Conservation (phyloP, 2,888 invertebrate species). For the Hedychridium roseum region DNA sequence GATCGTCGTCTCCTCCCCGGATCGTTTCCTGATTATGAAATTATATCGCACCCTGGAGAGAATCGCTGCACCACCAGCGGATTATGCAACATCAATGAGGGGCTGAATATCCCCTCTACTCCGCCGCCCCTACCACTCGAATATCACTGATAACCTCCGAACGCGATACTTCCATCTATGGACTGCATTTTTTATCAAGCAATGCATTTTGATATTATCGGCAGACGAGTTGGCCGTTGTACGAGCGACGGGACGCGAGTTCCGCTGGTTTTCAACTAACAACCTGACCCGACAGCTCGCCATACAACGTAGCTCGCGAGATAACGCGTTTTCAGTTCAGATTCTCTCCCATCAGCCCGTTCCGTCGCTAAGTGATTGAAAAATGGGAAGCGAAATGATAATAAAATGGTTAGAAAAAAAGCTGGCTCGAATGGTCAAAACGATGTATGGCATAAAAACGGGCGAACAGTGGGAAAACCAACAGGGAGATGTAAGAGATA, state of each 20-base stretch:
- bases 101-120: too few relatives aligned
- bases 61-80: constrained; percentile 26
- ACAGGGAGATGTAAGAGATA: constrained; percentile 23
- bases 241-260: too few relatives aligned
- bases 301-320: too few relatives aligned
- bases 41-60: constrained; percentile 37
- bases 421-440: not conserved
- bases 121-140: constrained; percentile 1
- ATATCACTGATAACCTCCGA: constrained; percentile 7
- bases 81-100: constrained; percentile 20
- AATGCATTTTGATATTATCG: constrained; percentile 1
- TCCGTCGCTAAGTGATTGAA: too few relatives aligned
- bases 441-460: not conserved
- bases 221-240: too few relatives aligned
- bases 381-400: too few relatives aligned
- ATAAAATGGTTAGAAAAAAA: too few relatives aligned
- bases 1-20: constrained; percentile 29
- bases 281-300: too few relatives aligned
- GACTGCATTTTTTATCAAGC: not conserved
- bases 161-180: not conserved
- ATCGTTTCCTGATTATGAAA: constrained; percentile 39
- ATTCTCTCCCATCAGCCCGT: too few relatives aligned
- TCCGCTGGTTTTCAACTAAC: too few relatives aligned
- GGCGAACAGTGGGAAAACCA: constrained; percentile 6
- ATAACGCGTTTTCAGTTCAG: too few relatives aligned